Conservation (phyloP, 23 tunicate species). For the Trididemnum miniatum region DNA sequence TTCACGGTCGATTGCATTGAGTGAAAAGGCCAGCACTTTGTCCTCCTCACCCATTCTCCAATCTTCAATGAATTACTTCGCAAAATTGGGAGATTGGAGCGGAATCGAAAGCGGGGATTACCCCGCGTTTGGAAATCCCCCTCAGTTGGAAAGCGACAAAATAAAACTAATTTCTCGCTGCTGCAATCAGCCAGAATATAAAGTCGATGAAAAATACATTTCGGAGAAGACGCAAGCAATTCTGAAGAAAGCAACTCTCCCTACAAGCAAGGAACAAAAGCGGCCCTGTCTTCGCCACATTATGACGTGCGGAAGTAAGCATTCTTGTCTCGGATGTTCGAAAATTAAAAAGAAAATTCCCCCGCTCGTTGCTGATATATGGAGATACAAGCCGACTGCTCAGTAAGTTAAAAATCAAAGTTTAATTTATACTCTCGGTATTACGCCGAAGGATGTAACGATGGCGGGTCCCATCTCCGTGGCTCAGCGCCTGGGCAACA, state of each 20-base stretch:
- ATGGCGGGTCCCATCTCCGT: too few relatives aligned
- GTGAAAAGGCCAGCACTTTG: too few relatives aligned
- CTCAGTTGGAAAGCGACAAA: neutral
- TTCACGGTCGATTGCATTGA: too few relatives aligned
- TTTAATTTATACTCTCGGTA: too few relatives aligned
- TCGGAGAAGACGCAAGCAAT: slow-evolving; percentile 4
- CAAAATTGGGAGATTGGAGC: slow-evolving; percentile 12
- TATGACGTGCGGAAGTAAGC: neutral
- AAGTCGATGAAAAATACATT: slow-evolving; percentile 11
- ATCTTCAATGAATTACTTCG: neutral
- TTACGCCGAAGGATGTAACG: too few relatives aligned
- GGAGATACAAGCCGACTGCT: slow-evolving; percentile 2
- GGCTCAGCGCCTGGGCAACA: too few relatives aligned
- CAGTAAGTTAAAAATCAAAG: slow-evolving; percentile 38
- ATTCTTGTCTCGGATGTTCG: slow-evolving; percentile 9
- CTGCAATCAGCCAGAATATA: neutral
- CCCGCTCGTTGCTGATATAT: slow-evolving; percentile 7
- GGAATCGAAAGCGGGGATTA: slow-evolving; percentile 27
- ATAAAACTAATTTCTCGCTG: neutral
- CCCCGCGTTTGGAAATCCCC: slow-evolving; percentile 28
- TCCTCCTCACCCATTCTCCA: too few relatives aligned
- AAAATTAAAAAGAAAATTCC: slow-evolving; percentile 6
- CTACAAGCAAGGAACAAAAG: neutral
- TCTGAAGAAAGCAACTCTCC: neutral
- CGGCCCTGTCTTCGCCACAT: neutral